These are phyloP conservation scores for Echeneis naucrates DNA, from an alignment of 2,797 vertebrate genomes.

Conservation along the genomic window DNA sequence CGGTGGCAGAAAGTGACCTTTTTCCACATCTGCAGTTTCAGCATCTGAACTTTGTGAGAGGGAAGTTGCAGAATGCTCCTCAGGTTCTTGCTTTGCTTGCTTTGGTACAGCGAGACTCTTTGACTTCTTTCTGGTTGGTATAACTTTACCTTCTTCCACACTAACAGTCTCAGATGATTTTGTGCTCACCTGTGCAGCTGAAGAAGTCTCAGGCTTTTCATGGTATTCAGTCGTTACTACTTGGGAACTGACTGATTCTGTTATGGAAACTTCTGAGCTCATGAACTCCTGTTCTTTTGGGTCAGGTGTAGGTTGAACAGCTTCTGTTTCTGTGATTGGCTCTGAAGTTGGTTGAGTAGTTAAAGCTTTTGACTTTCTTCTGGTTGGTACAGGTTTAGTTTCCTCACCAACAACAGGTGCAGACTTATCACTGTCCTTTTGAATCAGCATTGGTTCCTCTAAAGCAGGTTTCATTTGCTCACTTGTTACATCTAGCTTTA, in stretches of 20 bases:
- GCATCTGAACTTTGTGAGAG: too few species aligned
- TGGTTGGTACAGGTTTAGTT: constrained; percentile 33
- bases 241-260: neutral
- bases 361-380: constrained; percentile 39
- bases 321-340: neutral
- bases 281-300: constrained; percentile 4
- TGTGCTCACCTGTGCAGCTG: neutral
- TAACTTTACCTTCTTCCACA: neutral
- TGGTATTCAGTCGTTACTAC: neutral
- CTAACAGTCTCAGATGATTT: neutral
- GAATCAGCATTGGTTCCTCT: constrained; percentile 10
- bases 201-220: neutral
- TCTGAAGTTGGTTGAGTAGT: neutral
- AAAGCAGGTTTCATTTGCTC: neutral
- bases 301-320: neutral
- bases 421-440: constrained; percentile 14
- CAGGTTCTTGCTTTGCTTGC: constrained; percentile 15
- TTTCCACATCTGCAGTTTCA: constrained; percentile 15
- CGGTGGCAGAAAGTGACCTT: constrained; percentile 36
- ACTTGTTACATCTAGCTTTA: neutral
- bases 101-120: constrained; percentile 12
- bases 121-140: constrained; percentile 8
- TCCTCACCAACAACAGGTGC: neutral
- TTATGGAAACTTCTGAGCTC: neutral
- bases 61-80: neutral